A percentile compares a stretch with the other conserved stretches of the same genome.
These are phyloP conservation scores for Nomada ferruginata DNA, from an alignment of 2,888 invertebrate species.

Conservation along the genomic window DNA sequence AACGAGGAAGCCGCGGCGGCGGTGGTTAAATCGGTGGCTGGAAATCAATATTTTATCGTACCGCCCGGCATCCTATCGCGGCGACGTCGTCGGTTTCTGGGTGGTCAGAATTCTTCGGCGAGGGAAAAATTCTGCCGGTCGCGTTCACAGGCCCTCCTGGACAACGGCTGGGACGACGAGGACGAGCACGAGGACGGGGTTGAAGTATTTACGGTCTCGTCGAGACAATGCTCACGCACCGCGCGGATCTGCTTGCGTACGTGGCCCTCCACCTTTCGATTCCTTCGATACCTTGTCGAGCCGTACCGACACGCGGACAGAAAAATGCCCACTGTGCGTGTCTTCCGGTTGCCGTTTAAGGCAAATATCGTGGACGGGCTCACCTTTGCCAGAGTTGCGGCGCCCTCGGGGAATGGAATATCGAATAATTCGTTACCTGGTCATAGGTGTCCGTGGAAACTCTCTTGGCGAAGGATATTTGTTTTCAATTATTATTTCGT, in stretches of 20 bases:
- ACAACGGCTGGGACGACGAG: constrained; percentile 65
- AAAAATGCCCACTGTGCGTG: constrained; percentile 45
- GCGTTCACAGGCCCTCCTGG: constrained; percentile 59
- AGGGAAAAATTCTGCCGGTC: constrained; percentile 61
- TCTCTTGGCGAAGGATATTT: not conserved
- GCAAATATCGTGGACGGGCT: constrained; percentile 48
- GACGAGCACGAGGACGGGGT: constrained; percentile 61
- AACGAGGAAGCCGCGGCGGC: constrained; percentile 40
- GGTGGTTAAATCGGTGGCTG: constrained; percentile 25
- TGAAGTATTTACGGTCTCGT: constrained; percentile 79
- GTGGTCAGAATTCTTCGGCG: constrained; percentile 69
- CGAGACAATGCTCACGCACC: constrained; percentile 77
- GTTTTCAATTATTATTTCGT: too few relatives aligned
- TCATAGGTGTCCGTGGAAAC: too few relatives aligned
- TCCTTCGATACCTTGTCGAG: constrained; percentile 52
- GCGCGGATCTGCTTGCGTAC: constrained; percentile 36
- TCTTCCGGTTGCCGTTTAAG: constrained; percentile 60
- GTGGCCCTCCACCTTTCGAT: constrained; percentile 37
- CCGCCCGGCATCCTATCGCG: constrained; percentile 34
- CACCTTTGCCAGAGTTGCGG: constrained; percentile 16
- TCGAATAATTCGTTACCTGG: too few relatives aligned
- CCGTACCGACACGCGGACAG: constrained; percentile 50
- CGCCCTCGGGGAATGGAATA: not conserved
- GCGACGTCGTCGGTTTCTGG: constrained; percentile 59
- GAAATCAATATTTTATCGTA: constrained; percentile 60